Percentiles rank a stretch among this genome's conserved stretches.
Evolutionary conservation across 1,140 invertebrate species (phyloP).

Genomic region (Mya arenaria): DNA sequence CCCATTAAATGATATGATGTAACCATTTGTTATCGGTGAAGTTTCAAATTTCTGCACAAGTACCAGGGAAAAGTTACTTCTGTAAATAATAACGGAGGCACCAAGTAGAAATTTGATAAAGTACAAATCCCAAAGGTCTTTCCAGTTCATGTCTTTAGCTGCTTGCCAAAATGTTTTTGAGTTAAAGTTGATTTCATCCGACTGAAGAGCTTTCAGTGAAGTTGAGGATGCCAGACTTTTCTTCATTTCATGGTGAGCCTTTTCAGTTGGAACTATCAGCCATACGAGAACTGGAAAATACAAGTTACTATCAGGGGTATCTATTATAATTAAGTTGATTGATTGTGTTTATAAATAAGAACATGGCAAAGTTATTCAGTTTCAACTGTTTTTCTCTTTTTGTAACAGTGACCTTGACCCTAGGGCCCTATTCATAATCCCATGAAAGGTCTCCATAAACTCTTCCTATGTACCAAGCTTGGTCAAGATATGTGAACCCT

Average conservation of each 20-base stretch:
- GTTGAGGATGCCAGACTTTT: constrained; percentile 45
- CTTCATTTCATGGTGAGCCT: constrained; percentile 12
- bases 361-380: too few relatives aligned
- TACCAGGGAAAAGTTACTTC: constrained; percentile 77
- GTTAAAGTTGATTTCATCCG: constrained; percentile 67
- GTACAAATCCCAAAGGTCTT: constrained; percentile 79
- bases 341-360: too few relatives aligned
- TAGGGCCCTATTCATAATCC: too few relatives aligned
- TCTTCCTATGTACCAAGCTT: too few relatives aligned
- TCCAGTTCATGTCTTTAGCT: constrained; percentile 73
- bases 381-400: too few relatives aligned
- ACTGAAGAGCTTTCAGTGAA: constrained; percentile 57
- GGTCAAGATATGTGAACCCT: too few relatives aligned
- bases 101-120: constrained; percentile 79
- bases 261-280: constrained; percentile 62
- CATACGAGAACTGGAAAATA: constrained; percentile 71
- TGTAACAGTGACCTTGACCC: too few relatives aligned
- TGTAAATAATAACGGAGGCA: constrained; percentile 79
- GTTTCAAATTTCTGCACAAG: constrained; percentile 74
- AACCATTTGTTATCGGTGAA: constrained; percentile 76
- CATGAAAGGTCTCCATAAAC: too few relatives aligned
- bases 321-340: too few relatives aligned
- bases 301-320: too few relatives aligned
- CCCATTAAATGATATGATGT: constrained; percentile 79
- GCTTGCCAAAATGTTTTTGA: constrained; percentile 63